Conservation (phyloP, 2,113 vertebrate genomes). For the Megatriorchis doriae region DNA sequence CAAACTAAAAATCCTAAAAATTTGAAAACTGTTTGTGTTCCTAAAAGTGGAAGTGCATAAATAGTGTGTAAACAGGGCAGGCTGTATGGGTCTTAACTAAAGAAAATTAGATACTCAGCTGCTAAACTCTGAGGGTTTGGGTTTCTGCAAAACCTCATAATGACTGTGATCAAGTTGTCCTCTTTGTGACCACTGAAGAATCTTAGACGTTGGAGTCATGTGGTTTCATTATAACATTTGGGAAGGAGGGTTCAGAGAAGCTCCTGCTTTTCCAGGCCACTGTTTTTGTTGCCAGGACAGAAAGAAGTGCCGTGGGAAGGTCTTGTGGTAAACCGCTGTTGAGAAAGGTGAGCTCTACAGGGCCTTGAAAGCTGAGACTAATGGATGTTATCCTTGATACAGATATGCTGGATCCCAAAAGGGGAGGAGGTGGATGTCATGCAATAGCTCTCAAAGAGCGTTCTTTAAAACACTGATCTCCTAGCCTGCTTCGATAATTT, state of each 20-base stretch:
- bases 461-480: neutral
- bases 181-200: neutral
- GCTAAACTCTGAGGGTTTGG: neutral
- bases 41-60: neutral
- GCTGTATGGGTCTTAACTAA: neutral
- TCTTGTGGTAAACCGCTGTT: neutral
- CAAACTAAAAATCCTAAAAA: neutral
- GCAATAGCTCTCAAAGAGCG: neutral
- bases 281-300: neutral
- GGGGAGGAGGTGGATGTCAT: neutral
- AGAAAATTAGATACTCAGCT: neutral
- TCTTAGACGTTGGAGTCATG: neutral
- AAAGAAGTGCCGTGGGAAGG: neutral
- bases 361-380: neutral
- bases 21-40: neutral
- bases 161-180: neutral
- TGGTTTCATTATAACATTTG: neutral
- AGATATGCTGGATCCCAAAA: neutral
- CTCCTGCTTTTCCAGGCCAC: accelerated
- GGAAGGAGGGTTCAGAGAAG: neutral
- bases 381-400: neutral
- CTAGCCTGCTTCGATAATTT: neutral
- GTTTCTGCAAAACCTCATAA: neutral
- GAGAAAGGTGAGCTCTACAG: neutral
- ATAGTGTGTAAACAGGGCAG: neutral